phyloP scores from a whole-genome alignment of 2,797 vertebrate species.

The Sebastes steindachneri region DNA sequence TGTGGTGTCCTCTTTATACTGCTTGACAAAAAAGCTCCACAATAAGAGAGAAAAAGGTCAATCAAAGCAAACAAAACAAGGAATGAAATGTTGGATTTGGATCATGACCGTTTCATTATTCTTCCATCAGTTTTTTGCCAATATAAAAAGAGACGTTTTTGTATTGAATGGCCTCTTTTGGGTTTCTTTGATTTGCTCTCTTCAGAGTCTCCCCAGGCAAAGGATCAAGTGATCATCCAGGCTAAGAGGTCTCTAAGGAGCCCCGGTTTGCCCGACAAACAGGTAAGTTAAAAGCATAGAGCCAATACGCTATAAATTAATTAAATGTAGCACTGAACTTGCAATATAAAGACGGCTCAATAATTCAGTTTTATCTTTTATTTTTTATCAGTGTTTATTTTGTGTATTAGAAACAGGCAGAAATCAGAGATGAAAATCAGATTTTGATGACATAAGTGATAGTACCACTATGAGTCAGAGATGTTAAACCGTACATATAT shows the following conservation, averaged over 20 bases:
- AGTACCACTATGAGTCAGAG: neutral
- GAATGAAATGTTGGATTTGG: neutral
- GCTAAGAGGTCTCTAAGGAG: slow-evolving; percentile 12
- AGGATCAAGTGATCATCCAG: slow-evolving; percentile 24
- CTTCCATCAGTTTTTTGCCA: neutral
- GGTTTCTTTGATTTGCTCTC: neutral
- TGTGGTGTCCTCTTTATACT: neutral
- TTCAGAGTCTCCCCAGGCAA: slow-evolving; percentile 36
- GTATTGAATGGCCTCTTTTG: neutral
- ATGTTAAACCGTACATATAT: neutral
- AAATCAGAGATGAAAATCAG: neutral
- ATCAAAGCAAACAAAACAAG: neutral
- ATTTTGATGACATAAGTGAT: neutral
- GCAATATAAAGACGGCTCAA: neutral
- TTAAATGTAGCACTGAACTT: neutral
- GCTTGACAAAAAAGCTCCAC: neutral
- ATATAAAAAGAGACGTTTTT: neutral
- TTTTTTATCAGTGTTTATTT: neutral
- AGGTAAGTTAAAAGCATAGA: slow-evolving; percentile 36
- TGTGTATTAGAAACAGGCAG: neutral
- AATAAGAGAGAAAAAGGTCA: neutral
- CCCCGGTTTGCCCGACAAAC: neutral
- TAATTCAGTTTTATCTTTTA: neutral
- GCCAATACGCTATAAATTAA: neutral
- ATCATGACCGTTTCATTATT: neutral